These are phyloP conservation scores for Styela plicata DNA, from an alignment of 23 tunicate species.

Conservation along the genomic window DNA sequence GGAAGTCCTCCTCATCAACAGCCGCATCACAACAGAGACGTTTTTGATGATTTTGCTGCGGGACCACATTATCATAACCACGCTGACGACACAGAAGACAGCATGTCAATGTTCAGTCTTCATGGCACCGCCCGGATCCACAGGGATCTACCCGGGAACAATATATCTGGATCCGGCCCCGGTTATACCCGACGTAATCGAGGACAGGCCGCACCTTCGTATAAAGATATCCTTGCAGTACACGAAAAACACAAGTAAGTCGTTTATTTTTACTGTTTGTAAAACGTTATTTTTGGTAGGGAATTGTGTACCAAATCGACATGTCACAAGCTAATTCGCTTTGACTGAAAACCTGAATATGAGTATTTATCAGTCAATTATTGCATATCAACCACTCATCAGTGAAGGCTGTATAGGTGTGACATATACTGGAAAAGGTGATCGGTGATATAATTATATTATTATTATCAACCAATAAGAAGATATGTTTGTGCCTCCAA, in stretches of 20 bases:
- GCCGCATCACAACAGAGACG: background rate
- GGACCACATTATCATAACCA: constrained; percentile 24
- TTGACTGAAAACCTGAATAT: no score
- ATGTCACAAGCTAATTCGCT: no score
- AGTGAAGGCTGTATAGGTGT: no score
- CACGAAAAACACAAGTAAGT: constrained; percentile 73
- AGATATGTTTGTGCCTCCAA: no score
- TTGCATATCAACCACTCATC: no score
- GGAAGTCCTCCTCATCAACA: background rate
- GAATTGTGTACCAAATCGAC: no score
- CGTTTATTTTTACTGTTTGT: background rate
- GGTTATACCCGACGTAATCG: constrained; percentile 16
- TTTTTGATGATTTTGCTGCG: background rate
- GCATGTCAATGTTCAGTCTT: constrained; percentile 1
- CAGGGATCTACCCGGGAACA: constrained; percentile 10
- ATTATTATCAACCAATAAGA: no score
- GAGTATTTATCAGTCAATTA: no score
- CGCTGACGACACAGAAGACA: constrained; percentile 14
- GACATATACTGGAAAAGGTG: no score
- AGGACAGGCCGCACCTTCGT: constrained; percentile 51
- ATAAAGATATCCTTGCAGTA: constrained; percentile 57
- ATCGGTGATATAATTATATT: no score
- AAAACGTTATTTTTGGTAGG: no score
- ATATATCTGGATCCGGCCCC: background rate
- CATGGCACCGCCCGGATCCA: constrained; percentile 1